A percentile compares a stretch with the other conserved stretches of the same genome.
These are phyloP conservation scores for Ceyx margarethae DNA, from an alignment of 2,113 vertebrate species.

Conservation along the genomic window DNA sequence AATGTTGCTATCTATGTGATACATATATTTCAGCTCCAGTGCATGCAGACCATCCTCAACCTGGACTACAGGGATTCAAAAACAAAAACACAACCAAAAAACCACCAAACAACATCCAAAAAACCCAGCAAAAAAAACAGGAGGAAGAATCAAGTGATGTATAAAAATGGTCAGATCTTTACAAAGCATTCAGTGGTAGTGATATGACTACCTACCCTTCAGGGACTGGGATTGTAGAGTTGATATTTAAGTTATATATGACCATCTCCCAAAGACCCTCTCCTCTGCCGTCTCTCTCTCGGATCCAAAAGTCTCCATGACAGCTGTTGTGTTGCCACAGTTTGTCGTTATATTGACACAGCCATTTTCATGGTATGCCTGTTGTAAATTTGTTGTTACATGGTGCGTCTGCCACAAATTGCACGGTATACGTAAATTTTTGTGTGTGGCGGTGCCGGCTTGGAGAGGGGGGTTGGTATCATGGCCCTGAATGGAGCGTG, in stretches of 20 bases:
- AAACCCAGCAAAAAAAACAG: neutral
- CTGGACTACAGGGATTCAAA: neutral
- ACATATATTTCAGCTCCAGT: neutral
- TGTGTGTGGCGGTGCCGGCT: conserved; percentile 80
- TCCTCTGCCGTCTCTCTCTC: neutral
- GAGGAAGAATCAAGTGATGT: neutral
- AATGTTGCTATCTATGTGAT: neutral
- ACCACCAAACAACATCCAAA: no score
- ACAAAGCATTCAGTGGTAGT: neutral
- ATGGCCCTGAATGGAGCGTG: conserved; percentile 78
- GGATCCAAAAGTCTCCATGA: conserved; percentile 69
- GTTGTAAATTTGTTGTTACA: conserved; percentile 91
- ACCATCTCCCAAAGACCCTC: conserved; percentile 28
- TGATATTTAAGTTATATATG: conserved; percentile 41
- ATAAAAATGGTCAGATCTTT: neutral
- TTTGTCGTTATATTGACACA: conserved; percentile 85
- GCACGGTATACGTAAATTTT: conserved; percentile 85
- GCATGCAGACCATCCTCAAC: neutral
- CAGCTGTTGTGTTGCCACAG: conserved; percentile 76
- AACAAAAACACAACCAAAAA: neutral
- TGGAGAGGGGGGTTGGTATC: conserved; percentile 62
- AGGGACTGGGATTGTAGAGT: neutral
- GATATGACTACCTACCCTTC: neutral
- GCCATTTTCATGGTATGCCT: conserved; percentile 86
- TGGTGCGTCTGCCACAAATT: conserved; percentile 85